Percentiles rank a stretch among this genome's conserved stretches.
These are phyloP conservation scores for Propithecus deckenii DNA, from an alignment of 2,797 vertebrate genomes.

Conservation along the genomic window DNA sequence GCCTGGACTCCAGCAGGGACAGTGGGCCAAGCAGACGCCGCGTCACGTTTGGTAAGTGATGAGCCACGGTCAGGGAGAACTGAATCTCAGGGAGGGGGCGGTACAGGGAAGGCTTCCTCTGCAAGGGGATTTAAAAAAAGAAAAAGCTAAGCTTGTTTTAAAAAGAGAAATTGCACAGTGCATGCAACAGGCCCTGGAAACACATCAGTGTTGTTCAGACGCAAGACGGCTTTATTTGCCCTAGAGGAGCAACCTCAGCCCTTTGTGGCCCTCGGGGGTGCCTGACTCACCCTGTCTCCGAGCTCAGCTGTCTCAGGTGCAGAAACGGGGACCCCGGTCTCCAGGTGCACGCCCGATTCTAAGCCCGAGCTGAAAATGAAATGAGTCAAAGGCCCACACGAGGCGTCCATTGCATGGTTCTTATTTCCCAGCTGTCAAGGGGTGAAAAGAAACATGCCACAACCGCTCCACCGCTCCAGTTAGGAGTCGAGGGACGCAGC, in stretches of 20 bases:
- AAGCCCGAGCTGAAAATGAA: not conserved
- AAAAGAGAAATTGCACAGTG: not conserved
- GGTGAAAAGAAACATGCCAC: not conserved
- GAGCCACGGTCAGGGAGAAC: accelerated
- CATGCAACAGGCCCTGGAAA: too few relatives aligned
- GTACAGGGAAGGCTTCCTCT: not conserved
- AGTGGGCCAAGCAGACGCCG: not conserved
- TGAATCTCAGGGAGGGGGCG: accelerated
- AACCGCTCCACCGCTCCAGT: accelerated
- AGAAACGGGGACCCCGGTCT: not conserved
- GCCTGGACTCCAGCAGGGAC: too few relatives aligned
- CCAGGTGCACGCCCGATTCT: not conserved
- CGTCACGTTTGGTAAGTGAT: accelerated
- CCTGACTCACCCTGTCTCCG: accelerated
- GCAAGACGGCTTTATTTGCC: accelerated
- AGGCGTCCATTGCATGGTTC: not conserved
- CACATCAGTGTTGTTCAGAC: accelerated
- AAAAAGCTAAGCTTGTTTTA: not conserved
- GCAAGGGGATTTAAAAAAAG: not conserved
- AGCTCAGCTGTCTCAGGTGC: accelerated
- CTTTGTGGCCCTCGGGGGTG: accelerated
- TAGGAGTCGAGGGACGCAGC: accelerated
- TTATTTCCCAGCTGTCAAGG: too few relatives aligned
- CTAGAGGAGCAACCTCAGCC: not conserved
- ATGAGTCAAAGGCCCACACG: not conserved